Conservation (phyloP, 2,113 vertebrate species). For the Barbus barbus region DNA sequence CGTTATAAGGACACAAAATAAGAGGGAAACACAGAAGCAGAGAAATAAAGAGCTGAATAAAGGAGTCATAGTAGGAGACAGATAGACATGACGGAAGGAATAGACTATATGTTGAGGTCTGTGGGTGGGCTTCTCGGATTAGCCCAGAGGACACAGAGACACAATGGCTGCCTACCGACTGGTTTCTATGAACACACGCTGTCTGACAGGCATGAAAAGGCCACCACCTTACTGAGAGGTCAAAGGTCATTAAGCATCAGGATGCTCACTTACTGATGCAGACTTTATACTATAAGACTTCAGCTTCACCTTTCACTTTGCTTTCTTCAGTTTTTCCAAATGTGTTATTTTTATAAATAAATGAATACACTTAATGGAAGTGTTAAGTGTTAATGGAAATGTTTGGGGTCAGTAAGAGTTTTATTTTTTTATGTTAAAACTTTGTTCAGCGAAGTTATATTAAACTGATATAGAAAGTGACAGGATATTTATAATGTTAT, state of each 20-base stretch:
- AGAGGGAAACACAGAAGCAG: neutral
- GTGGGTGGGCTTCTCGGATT: slow-evolving; percentile 32
- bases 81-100: neutral
- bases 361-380: too few relatives aligned
- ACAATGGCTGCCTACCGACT: slow-evolving; percentile 42
- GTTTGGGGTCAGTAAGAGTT: too few relatives aligned
- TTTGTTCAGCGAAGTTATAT: too few relatives aligned
- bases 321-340: neutral
- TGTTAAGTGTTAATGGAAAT: too few relatives aligned
- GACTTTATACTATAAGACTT: neutral
- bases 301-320: neutral
- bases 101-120: neutral
- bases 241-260: slow-evolving; percentile 54
- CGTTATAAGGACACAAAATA: too few relatives aligned
- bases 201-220: slow-evolving; percentile 55
- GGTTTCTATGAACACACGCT: slow-evolving; percentile 51
- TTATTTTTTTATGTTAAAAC: too few relatives aligned
- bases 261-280: slow-evolving; percentile 41
- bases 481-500: too few relatives aligned
- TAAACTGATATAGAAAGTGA: too few relatives aligned
- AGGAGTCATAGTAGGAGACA: neutral
- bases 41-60: neutral
- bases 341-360: neutral
- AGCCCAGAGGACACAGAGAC: slow-evolving; percentile 37
- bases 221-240: slow-evolving; percentile 54